Conservation (phyloP, 2,888 invertebrate species). For the Tryphoninae sp. region DNA sequence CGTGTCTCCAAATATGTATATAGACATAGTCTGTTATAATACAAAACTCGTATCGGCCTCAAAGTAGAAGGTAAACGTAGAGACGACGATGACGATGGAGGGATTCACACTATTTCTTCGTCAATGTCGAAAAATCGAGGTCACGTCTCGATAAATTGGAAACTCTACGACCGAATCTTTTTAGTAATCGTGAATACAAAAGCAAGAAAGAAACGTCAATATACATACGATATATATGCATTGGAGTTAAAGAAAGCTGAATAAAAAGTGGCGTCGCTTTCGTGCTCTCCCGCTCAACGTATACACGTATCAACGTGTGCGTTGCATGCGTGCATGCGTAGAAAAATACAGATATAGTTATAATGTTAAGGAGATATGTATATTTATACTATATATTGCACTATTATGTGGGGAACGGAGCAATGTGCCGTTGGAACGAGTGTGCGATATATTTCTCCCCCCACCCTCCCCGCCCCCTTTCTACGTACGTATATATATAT, state of each 20-base stretch:
- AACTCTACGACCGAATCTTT: constrained; percentile 12
- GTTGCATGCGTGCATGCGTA: constrained; percentile 33
- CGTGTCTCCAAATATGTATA: no score
- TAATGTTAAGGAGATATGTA: no score
- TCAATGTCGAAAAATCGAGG: constrained; percentile 18
- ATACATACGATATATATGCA: constrained; percentile 28
- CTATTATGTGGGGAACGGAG: constrained; percentile 14
- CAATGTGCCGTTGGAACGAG: constrained; percentile 34
- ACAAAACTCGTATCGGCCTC: not conserved
- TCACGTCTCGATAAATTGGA: constrained; percentile 28
- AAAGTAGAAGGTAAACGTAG: not conserved
- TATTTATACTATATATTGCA: constrained; percentile 31
- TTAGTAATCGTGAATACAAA: constrained; percentile 31
- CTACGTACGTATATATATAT: not conserved
- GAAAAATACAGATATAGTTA: constrained; percentile 6
- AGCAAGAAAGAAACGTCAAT: constrained; percentile 17
- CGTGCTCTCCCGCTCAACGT: constrained; percentile 17
- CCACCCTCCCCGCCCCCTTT: no score
- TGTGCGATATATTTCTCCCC: constrained; percentile 15
- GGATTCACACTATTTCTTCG: constrained; percentile 15
- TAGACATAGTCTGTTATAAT: not conserved
- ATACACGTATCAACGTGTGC: not conserved
- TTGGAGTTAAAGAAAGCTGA: constrained; percentile 45
- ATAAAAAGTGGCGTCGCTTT: constrained; percentile 54
- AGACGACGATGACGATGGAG: not conserved